Percentiles rank a stretch among this genome's conserved stretches.
Evolutionary conservation across 2,113 vertebrate species (phyloP).

Genomic region (Seriola dumerili): DNA sequence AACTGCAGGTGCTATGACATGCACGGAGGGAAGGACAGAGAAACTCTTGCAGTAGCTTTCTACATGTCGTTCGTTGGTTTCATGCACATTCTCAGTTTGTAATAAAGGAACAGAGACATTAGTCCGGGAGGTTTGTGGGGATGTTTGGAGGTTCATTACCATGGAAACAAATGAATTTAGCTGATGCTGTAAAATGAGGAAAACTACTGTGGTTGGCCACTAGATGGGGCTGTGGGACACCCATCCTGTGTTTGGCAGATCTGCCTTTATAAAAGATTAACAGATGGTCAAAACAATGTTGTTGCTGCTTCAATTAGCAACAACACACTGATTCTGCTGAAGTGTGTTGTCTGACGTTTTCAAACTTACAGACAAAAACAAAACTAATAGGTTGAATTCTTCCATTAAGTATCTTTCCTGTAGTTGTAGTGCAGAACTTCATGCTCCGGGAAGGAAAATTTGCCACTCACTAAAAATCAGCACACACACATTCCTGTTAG

Average conservation of each 20-base stretch:
- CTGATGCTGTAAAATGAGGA: background rate
- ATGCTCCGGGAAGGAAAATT: conserved; percentile 55
- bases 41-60: background rate
- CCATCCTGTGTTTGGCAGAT: conserved; percentile 6
- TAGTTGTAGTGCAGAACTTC: conserved; percentile 35
- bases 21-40: conserved; percentile 36
- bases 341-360: background rate
- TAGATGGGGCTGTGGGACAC: conserved; percentile 34
- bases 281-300: background rate
- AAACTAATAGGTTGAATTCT: background rate
- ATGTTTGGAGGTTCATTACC: background rate
- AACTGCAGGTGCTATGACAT: conserved; percentile 31
- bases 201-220: background rate
- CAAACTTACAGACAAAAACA: background rate
- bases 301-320: background rate
- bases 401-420: conserved; percentile 4
- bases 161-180: background rate
- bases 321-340: background rate
- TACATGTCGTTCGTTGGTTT: conserved; percentile 5
- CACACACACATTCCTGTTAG: conserved; percentile 76
- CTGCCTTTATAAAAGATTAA: background rate
- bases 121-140: background rate
- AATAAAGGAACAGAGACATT: background rate
- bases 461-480: conserved; percentile 50
- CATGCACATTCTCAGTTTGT: conserved; percentile 47